Base-by-base conservation (phyloP, 2,888 invertebrate genomes). In the Amblyteles armatorius region DNA sequence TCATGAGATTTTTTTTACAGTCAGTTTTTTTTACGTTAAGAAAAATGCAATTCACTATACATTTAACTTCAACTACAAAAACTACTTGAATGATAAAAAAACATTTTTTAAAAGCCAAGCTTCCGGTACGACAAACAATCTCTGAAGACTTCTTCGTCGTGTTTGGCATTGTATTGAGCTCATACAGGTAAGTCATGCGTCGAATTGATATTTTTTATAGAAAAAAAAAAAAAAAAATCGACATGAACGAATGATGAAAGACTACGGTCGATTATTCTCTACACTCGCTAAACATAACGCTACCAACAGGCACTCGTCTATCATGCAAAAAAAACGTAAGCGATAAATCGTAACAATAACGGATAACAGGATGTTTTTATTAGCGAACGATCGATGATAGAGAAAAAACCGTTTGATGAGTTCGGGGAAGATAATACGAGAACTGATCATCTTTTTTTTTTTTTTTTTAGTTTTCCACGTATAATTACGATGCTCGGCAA, bases 101-200 rank as follows among this genome's bases (percentile, higher is more conserved):
- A 48, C 0, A 48, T 1, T 5, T 29, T 29, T 29, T 11, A 16
- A 44, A 44, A 11, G 19, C 26, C n/a, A 68, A 72, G 63, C 40
- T 57, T 60, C 22, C 13, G 29, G 68, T 55, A 71, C 33, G 22
- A 33, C 19, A 36, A 52, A 26, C 33, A 9, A 7, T 40, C 36
- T 26, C 26, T 9, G n/a, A 26, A 60, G 7, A 57, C 50, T 44
- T 82, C 29, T 48, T 72, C 40, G 29, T 48, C 48, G 76, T 77
- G 71, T 82, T 65, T 67, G 67, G 55, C 68, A 74, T 69, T 52
- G 16, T 26, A 85, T 48, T 69, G 71, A 86, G 80, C 84, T 82
- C 82, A 85, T 82, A 83, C 68, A 80, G 84, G 74, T 81, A 83
- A 57, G 76, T 78, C 87, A 88, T 88, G 88, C 88, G 78, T n/a